Evolutionary conservation across 2,888 invertebrate species (phyloP).

Genomic region (Lepidonotus clava): DNA sequence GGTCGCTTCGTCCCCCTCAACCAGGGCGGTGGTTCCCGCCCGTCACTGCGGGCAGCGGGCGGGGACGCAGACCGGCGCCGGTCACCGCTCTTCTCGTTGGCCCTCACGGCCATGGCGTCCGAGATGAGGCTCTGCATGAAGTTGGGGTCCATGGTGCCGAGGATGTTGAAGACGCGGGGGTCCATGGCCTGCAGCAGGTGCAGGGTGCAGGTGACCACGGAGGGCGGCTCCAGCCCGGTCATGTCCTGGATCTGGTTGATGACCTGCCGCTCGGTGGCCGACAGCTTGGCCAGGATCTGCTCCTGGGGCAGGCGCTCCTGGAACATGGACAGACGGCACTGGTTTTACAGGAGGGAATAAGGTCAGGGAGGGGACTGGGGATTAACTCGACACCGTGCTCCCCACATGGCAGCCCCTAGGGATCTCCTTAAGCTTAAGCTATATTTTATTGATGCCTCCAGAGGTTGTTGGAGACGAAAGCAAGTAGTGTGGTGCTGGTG

Average conservation of each 20-base stretch:
- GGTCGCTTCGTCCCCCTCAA: background rate
- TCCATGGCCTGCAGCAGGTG: slow-evolving; percentile 45
- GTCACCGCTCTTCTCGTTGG: background rate
- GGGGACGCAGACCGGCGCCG: background rate
- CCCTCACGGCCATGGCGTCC: slow-evolving; percentile 18
- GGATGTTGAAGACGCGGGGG: slow-evolving; percentile 46
- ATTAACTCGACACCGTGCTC: too few relatives aligned
- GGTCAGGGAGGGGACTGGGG: too few relatives aligned
- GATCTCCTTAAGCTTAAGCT: too few relatives aligned
- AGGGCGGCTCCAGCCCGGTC: slow-evolving; percentile 20
- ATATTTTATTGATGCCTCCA: too few relatives aligned
- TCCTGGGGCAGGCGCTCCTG: background rate
- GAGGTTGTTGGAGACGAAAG: too few relatives aligned
- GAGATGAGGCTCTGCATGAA: slow-evolving; percentile 52
- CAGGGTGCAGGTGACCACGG: slow-evolving; percentile 26
- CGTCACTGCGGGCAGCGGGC: background rate
- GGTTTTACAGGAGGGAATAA: too few relatives aligned
- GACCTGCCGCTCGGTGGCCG: background rate
- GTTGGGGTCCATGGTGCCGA: slow-evolving; percentile 46
- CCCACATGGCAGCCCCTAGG: too few relatives aligned
- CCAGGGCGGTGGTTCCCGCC: slow-evolving; percentile 4
- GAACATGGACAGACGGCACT: background rate
- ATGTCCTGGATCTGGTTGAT: slow-evolving; percentile 35
- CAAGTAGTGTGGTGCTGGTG: too few relatives aligned
- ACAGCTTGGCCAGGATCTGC: slow-evolving; percentile 14